These are phyloP conservation scores for Erynnis tages DNA, from an alignment of 2,888 invertebrate genomes.

Conservation along the genomic window DNA sequence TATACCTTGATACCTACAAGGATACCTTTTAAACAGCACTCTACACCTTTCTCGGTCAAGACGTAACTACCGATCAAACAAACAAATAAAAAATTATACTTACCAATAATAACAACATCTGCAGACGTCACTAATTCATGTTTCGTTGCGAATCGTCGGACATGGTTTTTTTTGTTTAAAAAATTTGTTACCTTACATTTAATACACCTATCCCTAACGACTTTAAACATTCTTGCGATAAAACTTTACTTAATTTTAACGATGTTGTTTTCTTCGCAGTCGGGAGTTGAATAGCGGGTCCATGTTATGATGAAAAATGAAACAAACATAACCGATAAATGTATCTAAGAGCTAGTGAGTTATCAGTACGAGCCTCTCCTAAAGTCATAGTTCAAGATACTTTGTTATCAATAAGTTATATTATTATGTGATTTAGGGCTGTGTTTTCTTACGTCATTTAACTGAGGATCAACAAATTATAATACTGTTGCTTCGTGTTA, in stretches of 20 bases:
- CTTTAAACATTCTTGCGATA: conserved; percentile 58
- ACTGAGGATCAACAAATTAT: neutral
- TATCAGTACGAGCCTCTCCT: conserved; percentile 31
- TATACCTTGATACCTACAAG: too few species aligned
- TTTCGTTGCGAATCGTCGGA: conserved; percentile 46
- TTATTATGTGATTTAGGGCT: neutral
- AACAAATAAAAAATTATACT: conserved; percentile 39
- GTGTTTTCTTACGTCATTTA: neutral
- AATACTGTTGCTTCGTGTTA: neutral
- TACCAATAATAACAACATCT: conserved; percentile 90
- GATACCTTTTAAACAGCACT: too few species aligned
- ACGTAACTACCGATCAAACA: too few species aligned
- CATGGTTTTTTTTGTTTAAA: conserved; percentile 47
- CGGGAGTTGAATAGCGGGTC: neutral
- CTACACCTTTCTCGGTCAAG: too few species aligned
- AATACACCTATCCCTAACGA: conserved; percentile 51
- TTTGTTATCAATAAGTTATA: conserved; percentile 32
- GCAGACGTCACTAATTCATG: conserved; percentile 77
- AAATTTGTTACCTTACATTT: conserved; percentile 49
- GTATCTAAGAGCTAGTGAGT: conserved; percentile 17
- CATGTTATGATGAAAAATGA: conserved; percentile 4
- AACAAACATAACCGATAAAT: conserved; percentile 15
- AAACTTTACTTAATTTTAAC: neutral
- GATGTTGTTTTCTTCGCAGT: neutral
- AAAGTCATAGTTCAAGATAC: conserved; percentile 38